Base-by-base conservation (phyloP, 1,140 invertebrate genomes). In the Drosophila willistoni region DNA sequence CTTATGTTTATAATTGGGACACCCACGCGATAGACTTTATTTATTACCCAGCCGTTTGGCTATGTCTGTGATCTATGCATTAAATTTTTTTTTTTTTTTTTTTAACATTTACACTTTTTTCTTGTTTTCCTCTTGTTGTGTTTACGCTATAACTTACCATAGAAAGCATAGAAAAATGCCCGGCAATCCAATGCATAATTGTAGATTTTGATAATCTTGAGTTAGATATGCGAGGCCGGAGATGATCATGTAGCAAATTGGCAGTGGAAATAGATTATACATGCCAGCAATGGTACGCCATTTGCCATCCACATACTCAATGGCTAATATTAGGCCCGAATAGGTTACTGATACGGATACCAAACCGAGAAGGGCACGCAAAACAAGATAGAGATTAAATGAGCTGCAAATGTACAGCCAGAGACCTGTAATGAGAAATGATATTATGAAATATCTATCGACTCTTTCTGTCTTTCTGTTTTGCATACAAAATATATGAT, bases 231-330 rank as follows among this genome's bases (percentile, higher is more conserved):
- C 96, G 64, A 96, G 92, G 0, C 94, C 94, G 0, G 96, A 94
- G 1, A 97, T 95, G 1, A 94, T 93, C 71, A 96, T 95, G 73
- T 97, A 96, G 9, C 95, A 95, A 13, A 96, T 82, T 5, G 95
- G 95, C 56, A 95, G 93, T 34, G 95, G 95, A 84, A 96, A 95
- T 79, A 95, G 93, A 91, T 96, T 96, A 74, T 95, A 95, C 55
- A 96, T 95, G 69, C 95, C 95, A 22, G 95, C 94, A 64, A 96
- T 94, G 0, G 95, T 95, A 25, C 95, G 93, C 95, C 95, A 96
- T 74, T 95, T 95, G 14, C 95, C 95, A 29, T 95, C 95, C n/a
- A 96, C 95, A 34, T 95, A 91, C 82, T 96, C 95, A 68, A 96
- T 95, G 36, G 95, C 94, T 70, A 96, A 90, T 13, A 96, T 95